A percentile compares a stretch with the other conserved stretches of the same genome.
Conservation (phyloP, 2,888 invertebrate species). For the Abscondita cerata region DNA sequence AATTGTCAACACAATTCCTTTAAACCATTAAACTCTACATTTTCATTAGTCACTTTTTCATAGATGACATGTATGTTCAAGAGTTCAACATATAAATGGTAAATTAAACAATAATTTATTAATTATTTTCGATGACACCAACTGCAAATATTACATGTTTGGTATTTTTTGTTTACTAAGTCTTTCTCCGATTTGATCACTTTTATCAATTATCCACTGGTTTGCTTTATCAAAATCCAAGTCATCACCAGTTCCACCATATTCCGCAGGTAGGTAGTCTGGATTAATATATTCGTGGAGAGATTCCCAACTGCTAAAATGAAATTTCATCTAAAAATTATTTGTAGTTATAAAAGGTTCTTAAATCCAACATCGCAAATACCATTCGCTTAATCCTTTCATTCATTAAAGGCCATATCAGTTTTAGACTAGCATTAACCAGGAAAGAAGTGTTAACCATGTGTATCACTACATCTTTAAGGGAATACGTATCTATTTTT, state of each 20-base stretch:
- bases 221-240: slow-evolving; percentile 41
- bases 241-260: slow-evolving; percentile 63
- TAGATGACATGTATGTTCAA: no score
- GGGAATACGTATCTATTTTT: slow-evolving; percentile 46
- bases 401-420: slow-evolving; percentile 52
- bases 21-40: no score
- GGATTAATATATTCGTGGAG: slow-evolving; percentile 62
- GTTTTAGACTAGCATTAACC: slow-evolving; percentile 46
- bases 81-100: no score
- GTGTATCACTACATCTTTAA: slow-evolving; percentile 51
- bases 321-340: slow-evolving; percentile 52
- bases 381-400: slow-evolving; percentile 1
- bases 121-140: no score
- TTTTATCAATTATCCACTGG: slow-evolving; percentile 40
- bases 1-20: no score
- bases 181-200: slow-evolving; percentile 43
- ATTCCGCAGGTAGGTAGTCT: slow-evolving; percentile 61
- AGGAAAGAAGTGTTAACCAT: slow-evolving; percentile 51
- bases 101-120: no score
- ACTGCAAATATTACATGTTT: no score
- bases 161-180: slow-evolving; percentile 35
- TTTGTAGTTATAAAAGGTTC: background rate
- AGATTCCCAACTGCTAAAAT: slow-evolving; percentile 61
- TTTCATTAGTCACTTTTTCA: no score
- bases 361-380: background rate